Base-by-base conservation (phyloP, 2,797 vertebrate genomes). In the Acipenser ruthenus region DNA sequence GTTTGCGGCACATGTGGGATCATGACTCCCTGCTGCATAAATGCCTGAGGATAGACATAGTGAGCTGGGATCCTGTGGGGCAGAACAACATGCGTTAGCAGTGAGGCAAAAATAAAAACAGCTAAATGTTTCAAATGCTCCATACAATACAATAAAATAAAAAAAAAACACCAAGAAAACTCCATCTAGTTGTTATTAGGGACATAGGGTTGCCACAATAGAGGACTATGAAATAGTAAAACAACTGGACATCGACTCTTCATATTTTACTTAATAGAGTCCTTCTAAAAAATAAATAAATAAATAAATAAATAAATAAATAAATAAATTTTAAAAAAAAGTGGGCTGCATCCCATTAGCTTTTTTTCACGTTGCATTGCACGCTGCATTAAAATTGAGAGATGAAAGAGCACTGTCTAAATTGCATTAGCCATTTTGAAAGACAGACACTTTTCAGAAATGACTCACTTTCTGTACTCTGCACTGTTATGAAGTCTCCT, bases 41-140 rank as follows among this genome's bases (percentile, higher is more conserved):
- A 98, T 76, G 97, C 96, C 89, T 99, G 97, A 53, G 96, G 97
- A 82, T 99, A 99, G 78, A 99, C 91, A 65, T 98, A 99, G 85
- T 99, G 97, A 76, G 96, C 93, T 6, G 97, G 96, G 77, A 99
- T 98, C 91, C 97, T 99, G 93, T 74, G 72, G 85, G 88, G 83
- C 81, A 89, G 79, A 78, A 80, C 48, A 78, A 18, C 37, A 37
- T 6, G 9, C 8, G 18, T 62, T 10, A 62, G 60, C 18, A 62
- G n/a, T 13, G 11, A 37, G 37, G 37, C 47, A n/a, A 68, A 53
- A 64, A 53, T 37, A 62, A 37, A 37, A 37, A 37, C 37, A 37
- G 37, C 37, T 4, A 37, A 37, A 37, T 37, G 37, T 37, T 37
- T 23, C 55, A 58, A 58, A 58, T 58, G 37, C 37, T 37, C 37